Evolutionary conservation across 2,888 invertebrate genomes (phyloP).

Genomic region (Aradus depressus): DNA sequence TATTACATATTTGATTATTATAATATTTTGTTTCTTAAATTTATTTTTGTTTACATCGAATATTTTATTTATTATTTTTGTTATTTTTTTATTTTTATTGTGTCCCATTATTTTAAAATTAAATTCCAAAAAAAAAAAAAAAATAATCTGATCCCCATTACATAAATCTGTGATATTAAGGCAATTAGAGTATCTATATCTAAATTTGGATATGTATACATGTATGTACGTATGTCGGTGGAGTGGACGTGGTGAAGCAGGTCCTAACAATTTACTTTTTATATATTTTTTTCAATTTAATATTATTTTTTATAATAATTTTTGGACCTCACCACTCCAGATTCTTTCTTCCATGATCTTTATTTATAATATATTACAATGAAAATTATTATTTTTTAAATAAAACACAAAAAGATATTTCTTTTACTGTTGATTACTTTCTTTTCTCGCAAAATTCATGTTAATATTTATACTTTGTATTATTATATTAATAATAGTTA

Average conservation of each 20-base stretch:
- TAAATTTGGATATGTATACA: too few relatives aligned
- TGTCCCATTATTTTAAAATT: constrained; percentile 7
- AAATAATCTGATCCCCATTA: constrained; percentile 18
- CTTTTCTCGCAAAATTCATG: constrained; percentile 9
- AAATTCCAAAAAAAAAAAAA: constrained; percentile 13
- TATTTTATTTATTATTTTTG: constrained; percentile 10
- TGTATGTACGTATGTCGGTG: too few relatives aligned
- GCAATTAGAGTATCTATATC: constrained; percentile 27
- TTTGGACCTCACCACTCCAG: not conserved
- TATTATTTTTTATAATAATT: not conserved
- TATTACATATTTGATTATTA: constrained; percentile 9
- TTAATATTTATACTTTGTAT: constrained; percentile 17
- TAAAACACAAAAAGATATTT: too few relatives aligned
- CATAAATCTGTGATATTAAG: constrained; percentile 29
- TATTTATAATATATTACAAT: too few relatives aligned
- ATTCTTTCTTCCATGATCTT: not conserved
- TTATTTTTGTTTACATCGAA: constrained; percentile 14
- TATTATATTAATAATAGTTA: constrained; percentile 15
- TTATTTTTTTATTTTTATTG: constrained; percentile 9
- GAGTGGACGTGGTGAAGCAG: too few relatives aligned
- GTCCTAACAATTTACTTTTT: too few relatives aligned
- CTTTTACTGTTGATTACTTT: not conserved
- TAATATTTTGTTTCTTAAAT: constrained; percentile 8
- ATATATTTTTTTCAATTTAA: too few relatives aligned
- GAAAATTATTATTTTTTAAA: too few relatives aligned